A percentile compares a stretch with the other conserved stretches of the same genome.
phyloP scores from a whole-genome alignment of 92 coral and sea anemone genomes.

The Palythoa heliodiscus region DNA sequence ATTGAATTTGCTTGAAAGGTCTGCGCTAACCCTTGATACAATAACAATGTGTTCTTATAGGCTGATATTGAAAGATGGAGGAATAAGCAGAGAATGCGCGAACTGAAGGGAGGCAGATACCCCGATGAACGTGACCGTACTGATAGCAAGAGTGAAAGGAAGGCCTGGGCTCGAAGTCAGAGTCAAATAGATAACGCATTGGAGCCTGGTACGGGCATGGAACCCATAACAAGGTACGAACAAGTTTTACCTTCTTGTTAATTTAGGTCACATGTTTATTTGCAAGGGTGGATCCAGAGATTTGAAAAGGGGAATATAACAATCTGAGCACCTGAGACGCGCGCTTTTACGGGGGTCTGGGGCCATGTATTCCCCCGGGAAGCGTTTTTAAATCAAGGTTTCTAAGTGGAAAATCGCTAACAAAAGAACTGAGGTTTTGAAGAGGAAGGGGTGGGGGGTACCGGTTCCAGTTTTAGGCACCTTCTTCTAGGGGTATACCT shows the following conservation, averaged over 20 bases:
- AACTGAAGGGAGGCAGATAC: constrained; percentile 59
- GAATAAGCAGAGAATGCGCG: constrained; percentile 91
- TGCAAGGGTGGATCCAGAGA: neutral
- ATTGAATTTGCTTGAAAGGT: neutral
- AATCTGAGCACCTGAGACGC: too few relatives aligned
- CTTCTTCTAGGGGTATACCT: too few relatives aligned
- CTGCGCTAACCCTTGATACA: neutral
- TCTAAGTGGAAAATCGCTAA: too few relatives aligned
- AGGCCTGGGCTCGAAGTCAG: constrained; percentile 91
- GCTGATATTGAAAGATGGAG: constrained; percentile 95
- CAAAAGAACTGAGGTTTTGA: too few relatives aligned
- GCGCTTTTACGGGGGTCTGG: too few relatives aligned
- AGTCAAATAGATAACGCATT: constrained; percentile 77
- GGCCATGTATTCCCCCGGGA: too few relatives aligned
- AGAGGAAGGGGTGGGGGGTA: too few relatives aligned
- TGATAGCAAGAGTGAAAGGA: constrained; percentile 60
- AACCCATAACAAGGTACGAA: constrained; percentile 80
- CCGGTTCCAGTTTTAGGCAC: too few relatives aligned
- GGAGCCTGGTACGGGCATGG: constrained; percentile 68
- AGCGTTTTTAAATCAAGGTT: too few relatives aligned
- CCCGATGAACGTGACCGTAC: constrained; percentile 35
- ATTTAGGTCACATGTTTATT: neutral
- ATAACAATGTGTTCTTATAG: constrained; percentile 22
- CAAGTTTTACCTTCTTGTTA: neutral
- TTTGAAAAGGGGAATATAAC: neutral